phyloP scores from a whole-genome alignment of 1,140 invertebrate species.

The Trissolcus basalis region DNA sequence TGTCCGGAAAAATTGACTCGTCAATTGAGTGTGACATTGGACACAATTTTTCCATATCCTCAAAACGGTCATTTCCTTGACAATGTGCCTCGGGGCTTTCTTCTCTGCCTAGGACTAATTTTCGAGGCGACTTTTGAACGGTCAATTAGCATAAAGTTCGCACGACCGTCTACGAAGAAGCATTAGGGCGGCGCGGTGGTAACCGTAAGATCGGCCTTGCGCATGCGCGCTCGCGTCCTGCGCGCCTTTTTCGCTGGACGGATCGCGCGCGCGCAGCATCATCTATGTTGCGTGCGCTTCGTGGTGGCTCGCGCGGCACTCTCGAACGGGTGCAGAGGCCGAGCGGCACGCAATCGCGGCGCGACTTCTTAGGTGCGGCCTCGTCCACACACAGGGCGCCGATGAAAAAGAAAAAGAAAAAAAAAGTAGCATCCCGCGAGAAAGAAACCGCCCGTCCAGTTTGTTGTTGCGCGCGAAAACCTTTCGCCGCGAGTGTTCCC shows the following conservation, averaged over 20 bases:
- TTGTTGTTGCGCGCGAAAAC: slow-evolving; percentile 19
- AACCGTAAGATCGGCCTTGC: background rate
- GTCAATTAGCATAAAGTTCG: slow-evolving; percentile 2
- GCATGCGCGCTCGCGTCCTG: background rate
- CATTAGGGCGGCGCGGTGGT: background rate
- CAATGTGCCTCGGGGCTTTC: no score
- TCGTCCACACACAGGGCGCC: slow-evolving; percentile 9
- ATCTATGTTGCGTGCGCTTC: slow-evolving; percentile 31
- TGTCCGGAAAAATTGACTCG: no score
- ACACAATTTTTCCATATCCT: no score
- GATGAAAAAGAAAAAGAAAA: slow-evolving; percentile 44
- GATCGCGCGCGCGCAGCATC: slow-evolving; percentile 17
- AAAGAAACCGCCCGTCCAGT: no score
- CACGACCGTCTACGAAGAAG: background rate
- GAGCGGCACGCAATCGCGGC: slow-evolving; percentile 24
- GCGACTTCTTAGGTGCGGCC: slow-evolving; percentile 25
- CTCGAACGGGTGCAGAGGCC: slow-evolving; percentile 22
- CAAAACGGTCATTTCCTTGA: no score
- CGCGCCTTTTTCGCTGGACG: no score
- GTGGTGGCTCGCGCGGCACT: slow-evolving; percentile 40
- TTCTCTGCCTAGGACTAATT: no score
- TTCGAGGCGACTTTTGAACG: background rate
- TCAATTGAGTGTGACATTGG: no score
- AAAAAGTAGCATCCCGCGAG: slow-evolving; percentile 14
- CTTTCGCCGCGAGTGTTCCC: slow-evolving; percentile 7